Evolutionary conservation across 2,888 invertebrate genomes (phyloP).

Genomic region (Quadroppia sp.): DNA sequence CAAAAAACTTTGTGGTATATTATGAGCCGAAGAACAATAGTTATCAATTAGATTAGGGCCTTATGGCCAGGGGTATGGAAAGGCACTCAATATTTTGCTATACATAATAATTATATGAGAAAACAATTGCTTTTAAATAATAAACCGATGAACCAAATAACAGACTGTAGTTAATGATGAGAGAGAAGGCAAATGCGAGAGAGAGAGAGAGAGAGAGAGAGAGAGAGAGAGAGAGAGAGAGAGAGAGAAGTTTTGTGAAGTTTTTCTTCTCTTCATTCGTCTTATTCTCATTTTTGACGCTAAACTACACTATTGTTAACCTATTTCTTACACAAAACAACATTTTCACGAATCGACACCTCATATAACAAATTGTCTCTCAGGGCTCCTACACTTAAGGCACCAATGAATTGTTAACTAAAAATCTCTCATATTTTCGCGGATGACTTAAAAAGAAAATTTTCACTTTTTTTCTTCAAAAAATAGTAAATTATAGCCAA

Average conservation of each 20-base stretch:
- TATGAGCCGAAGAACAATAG: neutral
- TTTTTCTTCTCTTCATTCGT: neutral
- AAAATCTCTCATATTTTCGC: neutral
- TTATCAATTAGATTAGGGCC: neutral
- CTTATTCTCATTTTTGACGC: neutral
- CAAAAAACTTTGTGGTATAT: constrained; percentile 4
- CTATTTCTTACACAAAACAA: neutral
- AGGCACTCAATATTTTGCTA: neutral
- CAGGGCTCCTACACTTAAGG: neutral
- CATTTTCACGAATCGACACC: constrained; percentile 23
- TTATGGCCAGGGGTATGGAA: neutral
- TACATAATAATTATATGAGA: neutral
- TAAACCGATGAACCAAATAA: neutral
- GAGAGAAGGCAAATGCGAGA: too few species aligned
- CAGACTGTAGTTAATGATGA: neutral
- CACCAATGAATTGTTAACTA: constrained; percentile 11
- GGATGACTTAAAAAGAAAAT: neutral
- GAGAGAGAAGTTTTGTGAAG: too few species aligned
- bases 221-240: too few species aligned
- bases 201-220: too few species aligned
- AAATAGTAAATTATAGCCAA: constrained; percentile 14
- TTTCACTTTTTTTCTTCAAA: neutral
- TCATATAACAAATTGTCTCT: constrained; percentile 26
- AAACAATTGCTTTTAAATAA: neutral
- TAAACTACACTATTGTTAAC: neutral